phyloP scores from a whole-genome alignment of 1,140 invertebrate species.

The Drosophila athabasca region DNA sequence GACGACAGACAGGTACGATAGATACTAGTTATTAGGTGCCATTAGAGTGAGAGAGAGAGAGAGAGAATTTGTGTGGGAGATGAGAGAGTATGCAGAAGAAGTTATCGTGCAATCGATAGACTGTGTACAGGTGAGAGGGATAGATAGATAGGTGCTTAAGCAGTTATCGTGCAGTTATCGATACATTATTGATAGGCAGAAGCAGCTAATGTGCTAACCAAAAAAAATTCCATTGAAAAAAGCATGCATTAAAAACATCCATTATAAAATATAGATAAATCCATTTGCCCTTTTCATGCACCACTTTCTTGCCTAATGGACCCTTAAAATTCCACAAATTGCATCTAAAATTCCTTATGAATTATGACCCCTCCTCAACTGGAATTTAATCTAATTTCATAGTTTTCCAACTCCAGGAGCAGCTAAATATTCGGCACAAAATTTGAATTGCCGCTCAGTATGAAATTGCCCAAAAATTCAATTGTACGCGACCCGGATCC shows the following conservation, averaged over 20 bases:
- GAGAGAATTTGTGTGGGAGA: slow-evolving; percentile 2
- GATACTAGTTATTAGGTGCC: neutral
- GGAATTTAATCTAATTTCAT: slow-evolving; percentile 60
- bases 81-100: too few species aligned
- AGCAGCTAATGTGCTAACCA: too few species aligned
- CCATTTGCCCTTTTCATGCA: neutral
- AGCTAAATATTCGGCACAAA: slow-evolving; percentile 25
- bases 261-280: neutral
- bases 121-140: neutral
- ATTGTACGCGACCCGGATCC: slow-evolving; percentile 55
- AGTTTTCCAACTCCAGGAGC: slow-evolving; percentile 26
- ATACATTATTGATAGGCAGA: neutral
- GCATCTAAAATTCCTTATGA: slow-evolving; percentile 69
- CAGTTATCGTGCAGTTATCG: neutral
- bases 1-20: slow-evolving; percentile 6
- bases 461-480: slow-evolving; percentile 52
- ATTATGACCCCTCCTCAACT: slow-evolving; percentile 8
- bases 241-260: neutral
- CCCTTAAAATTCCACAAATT: slow-evolving; percentile 48
- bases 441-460: slow-evolving; percentile 33
- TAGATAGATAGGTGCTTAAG: neutral
- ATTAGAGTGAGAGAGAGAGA: slow-evolving; percentile 23
- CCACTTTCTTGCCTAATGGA: neutral
- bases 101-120: too few species aligned
- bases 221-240: too few species aligned